Evolutionary conservation across 2,797 vertebrate genomes (phyloP).

Genomic region (Picus viridis): DNA sequence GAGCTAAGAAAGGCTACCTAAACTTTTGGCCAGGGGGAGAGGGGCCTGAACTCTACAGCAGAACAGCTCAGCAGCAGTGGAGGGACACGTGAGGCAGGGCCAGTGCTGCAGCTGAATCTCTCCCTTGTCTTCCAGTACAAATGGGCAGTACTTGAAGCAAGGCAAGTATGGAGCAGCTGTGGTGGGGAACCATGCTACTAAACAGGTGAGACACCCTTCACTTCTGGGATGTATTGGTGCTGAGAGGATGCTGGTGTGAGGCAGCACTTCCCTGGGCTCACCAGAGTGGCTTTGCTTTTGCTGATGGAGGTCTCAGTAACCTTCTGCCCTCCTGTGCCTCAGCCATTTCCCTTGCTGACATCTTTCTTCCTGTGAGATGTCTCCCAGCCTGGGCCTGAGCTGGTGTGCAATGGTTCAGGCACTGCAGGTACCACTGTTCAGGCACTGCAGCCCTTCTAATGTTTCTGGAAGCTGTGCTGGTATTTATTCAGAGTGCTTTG

Average conservation of each 20-base stretch:
- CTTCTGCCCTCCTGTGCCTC: background rate
- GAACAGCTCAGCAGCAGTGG: background rate
- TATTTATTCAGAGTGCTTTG: background rate
- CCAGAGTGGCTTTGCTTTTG: background rate
- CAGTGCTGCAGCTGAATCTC: background rate
- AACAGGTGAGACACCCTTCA: slow-evolving; percentile 84
- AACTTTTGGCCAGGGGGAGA: background rate
- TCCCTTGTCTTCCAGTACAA: slow-evolving; percentile 80
- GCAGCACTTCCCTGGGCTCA: background rate
- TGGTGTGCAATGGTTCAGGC: background rate
- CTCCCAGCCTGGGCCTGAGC: background rate
- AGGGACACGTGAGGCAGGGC: background rate
- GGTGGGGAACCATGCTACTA: slow-evolving; percentile 86
- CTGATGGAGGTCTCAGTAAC: background rate
- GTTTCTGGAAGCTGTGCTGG: background rate
- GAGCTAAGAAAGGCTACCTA: background rate
- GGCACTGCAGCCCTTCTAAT: background rate
- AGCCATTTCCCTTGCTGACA: background rate
- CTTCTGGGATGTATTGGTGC: background rate
- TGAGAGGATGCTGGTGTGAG: accelerated
- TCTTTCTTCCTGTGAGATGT: background rate
- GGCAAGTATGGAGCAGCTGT: slow-evolving; percentile 95
- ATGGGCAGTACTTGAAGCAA: slow-evolving; percentile 93
- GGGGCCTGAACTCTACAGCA: background rate
- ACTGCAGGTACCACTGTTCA: no score